A percentile compares a stretch with the other conserved stretches of the same genome.
phyloP scores from a whole-genome alignment of 2,113 vertebrate species.

The Oophaga pumilio region DNA sequence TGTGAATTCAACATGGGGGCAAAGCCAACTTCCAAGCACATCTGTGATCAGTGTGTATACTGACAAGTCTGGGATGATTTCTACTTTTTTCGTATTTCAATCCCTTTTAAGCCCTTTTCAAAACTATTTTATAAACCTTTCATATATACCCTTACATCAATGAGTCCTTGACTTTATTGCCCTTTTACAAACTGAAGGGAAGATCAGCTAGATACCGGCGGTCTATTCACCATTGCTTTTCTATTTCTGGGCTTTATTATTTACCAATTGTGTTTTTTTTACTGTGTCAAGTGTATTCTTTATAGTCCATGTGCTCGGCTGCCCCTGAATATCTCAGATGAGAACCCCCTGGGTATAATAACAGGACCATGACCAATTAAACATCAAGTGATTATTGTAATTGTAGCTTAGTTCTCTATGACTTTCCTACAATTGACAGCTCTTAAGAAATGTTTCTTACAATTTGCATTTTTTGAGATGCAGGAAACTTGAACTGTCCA shows the following conservation, averaged over 20 bases:
- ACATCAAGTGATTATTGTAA: constrained; percentile 8
- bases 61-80: too few relatives aligned
- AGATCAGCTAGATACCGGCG: neutral
- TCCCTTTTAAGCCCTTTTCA: too few relatives aligned
- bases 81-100: too few relatives aligned
- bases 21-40: too few relatives aligned
- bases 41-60: too few relatives aligned
- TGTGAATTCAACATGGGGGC: too few relatives aligned
- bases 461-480: constrained; percentile 1
- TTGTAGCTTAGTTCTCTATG: neutral
- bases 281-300: neutral
- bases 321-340: constrained; percentile 1
- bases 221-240: neutral
- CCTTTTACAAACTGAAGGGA: neutral
- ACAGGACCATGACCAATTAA: constrained; percentile 19
- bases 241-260: neutral
- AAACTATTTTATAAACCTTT: too few relatives aligned
- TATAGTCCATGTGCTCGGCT: neutral
- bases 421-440: neutral
- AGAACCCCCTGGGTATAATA: constrained; percentile 27
- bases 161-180: too few relatives aligned
- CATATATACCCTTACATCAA: too few relatives aligned
- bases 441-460: neutral
- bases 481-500: neutral
- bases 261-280: neutral